Evolutionary conservation across 92 coral and sea anemone genomes (phyloP).

Genomic region (Heliopora coerulea): DNA sequence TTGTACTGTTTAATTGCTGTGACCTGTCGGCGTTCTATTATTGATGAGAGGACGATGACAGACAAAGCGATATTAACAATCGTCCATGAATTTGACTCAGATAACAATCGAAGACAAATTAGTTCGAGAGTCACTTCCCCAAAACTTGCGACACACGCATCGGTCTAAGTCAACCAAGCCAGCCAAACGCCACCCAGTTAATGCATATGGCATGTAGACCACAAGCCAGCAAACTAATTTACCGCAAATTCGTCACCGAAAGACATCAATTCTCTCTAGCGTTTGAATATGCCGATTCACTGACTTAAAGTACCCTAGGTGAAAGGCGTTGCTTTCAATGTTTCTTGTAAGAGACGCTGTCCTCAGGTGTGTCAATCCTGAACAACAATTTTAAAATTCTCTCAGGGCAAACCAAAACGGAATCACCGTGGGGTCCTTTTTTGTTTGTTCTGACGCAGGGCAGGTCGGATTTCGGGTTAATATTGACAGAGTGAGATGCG

Average conservation of each 20-base stretch:
- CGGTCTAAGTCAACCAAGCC: too few species aligned
- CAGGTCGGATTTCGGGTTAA: conserved; percentile 28
- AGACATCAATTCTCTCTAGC: background rate
- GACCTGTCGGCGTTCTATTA: conserved; percentile 19
- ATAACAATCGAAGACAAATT: background rate
- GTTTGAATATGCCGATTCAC: background rate
- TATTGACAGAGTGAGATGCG: conserved; percentile 28
- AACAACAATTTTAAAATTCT: background rate
- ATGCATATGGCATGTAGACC: too few species aligned
- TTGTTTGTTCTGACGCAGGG: conserved; percentile 14
- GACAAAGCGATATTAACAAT: background rate
- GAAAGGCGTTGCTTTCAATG: background rate
- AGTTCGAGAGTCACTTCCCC: too few species aligned
- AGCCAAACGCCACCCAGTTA: too few species aligned
- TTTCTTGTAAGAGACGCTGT: too few species aligned
- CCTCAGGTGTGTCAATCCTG: too few species aligned
- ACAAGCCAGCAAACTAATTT: too few species aligned
- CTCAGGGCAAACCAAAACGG: background rate
- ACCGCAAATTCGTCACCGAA: background rate
- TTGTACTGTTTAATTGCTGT: conserved; percentile 16
- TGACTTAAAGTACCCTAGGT: background rate
- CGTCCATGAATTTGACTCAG: background rate
- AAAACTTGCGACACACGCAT: too few species aligned
- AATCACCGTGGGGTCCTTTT: background rate
- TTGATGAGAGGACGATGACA: conserved; percentile 16